Conservation (phyloP, 2,797 vertebrate genomes). For the Eulemur albifrons region DNA sequence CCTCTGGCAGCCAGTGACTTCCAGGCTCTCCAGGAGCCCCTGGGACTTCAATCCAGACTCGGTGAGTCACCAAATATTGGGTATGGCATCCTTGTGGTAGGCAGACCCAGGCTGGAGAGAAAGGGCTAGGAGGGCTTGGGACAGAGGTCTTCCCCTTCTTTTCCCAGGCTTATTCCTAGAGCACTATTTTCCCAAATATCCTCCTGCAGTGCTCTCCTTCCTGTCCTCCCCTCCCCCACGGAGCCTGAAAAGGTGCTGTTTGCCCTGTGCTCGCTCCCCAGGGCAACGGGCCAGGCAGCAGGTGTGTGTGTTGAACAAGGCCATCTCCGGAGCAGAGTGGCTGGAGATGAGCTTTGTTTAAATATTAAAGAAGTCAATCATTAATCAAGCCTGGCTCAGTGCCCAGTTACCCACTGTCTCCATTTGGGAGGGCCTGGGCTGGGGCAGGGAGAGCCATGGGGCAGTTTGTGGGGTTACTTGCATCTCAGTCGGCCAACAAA, state of each 20-base stretch:
- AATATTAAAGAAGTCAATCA: constrained; percentile 79
- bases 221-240: not conserved
- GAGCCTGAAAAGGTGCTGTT: constrained; percentile 56
- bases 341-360: constrained; percentile 78
- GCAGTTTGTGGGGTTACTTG: constrained; percentile 37
- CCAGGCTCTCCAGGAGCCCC: not conserved
- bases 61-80: not conserved
- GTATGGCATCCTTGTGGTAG: not conserved
- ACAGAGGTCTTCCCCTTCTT: not conserved
- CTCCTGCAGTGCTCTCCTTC: not conserved
- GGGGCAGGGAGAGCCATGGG: not conserved
- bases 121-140: not conserved
- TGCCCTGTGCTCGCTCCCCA: constrained; percentile 52
- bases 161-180: not conserved
- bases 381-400: constrained; percentile 67
- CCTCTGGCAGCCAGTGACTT: not conserved
- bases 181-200: not conserved
- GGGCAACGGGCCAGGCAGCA: constrained; percentile 58
- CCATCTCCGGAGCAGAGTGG: constrained; percentile 66
- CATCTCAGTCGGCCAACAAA: not conserved
- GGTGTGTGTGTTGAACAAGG: constrained; percentile 68
- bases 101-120: not conserved
- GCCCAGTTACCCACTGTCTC: constrained; percentile 65
- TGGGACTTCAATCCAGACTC: not conserved
- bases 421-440: constrained; percentile 51